Conservation (phyloP, 2,888 invertebrate species). For the Leucophenga montana region DNA sequence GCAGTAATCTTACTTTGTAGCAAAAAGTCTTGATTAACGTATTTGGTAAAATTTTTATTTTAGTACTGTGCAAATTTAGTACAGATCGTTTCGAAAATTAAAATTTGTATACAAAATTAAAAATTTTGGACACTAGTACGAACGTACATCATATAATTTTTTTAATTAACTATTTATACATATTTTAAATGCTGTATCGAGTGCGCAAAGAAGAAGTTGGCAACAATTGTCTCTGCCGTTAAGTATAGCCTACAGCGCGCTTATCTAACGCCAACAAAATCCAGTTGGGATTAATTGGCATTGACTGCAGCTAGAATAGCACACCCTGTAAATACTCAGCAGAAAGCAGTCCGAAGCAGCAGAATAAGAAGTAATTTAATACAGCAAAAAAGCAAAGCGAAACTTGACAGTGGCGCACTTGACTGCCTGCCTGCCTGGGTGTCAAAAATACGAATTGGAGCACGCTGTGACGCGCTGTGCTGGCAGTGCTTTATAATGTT, state of each 20-base stretch:
- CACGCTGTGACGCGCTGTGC: background rate
- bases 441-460: constrained; percentile 18
- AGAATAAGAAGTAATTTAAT: constrained; percentile 55
- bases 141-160: too few species aligned
- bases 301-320: constrained; percentile 19
- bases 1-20: too few species aligned
- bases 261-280: constrained; percentile 64
- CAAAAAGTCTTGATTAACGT: too few species aligned
- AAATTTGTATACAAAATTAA: too few species aligned
- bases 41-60: too few species aligned
- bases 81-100: too few species aligned
- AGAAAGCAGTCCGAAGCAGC: too few species aligned
- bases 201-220: constrained; percentile 23
- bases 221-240: constrained; percentile 45
- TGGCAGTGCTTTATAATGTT: constrained; percentile 19
- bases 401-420: background rate
- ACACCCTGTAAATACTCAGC: background rate
- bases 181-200: too few species aligned
- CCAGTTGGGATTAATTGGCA: constrained; percentile 65
- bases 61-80: too few species aligned
- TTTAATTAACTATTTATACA: too few species aligned
- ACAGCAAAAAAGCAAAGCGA: constrained; percentile 21
- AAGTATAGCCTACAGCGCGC: background rate
- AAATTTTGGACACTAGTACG: too few species aligned
- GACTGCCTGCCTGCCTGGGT: constrained; percentile 23